These are phyloP conservation scores for Stenchaetothrips biformis DNA, from an alignment of 2,888 invertebrate genomes.

Conservation along the genomic window DNA sequence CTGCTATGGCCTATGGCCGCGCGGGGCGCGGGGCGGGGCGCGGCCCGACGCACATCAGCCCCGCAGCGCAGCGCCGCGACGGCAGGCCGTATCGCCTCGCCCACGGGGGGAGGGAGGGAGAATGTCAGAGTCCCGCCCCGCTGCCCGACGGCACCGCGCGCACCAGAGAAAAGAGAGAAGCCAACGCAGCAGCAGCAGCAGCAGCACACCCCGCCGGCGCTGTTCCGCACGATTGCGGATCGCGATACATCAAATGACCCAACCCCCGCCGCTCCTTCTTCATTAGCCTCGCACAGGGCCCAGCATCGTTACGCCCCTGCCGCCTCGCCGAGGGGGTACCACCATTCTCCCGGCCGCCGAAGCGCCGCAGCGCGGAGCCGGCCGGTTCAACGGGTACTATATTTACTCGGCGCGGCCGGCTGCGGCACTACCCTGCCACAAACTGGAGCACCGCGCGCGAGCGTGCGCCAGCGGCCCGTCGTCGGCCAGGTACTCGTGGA, in stretches of 20 bases:
- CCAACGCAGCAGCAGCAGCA: slow-evolving; percentile 33
- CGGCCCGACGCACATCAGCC: not conserved
- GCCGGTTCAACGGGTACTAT: not conserved
- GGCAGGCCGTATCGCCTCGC: not conserved
- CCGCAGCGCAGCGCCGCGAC: not conserved
- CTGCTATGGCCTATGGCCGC: too few species aligned
- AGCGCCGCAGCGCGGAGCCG: not conserved
- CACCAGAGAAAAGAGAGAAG: slow-evolving; percentile 41
- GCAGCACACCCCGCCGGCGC: not conserved
- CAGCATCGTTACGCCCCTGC: not conserved
- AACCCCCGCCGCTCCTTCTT: not conserved
- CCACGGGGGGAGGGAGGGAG: slow-evolving; percentile 20
- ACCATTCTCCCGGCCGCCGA: too few species aligned
- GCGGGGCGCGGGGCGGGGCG: too few species aligned
- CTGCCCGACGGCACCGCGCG: slow-evolving; percentile 39
- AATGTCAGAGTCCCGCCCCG: slow-evolving; percentile 28
- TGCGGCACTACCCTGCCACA: not conserved
- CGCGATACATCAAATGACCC: slow-evolving; percentile 11
- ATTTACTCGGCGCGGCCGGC: too few species aligned
- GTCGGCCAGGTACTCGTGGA: too few species aligned
- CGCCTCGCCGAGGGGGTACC: too few species aligned
- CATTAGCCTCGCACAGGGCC: not conserved
- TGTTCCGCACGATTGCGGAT: slow-evolving; percentile 22
- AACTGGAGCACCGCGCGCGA: not conserved
- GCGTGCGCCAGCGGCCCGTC: not conserved